These are phyloP conservation scores for Druceiella hillmani DNA, from an alignment of 2,888 invertebrate genomes.

Conservation along the genomic window DNA sequence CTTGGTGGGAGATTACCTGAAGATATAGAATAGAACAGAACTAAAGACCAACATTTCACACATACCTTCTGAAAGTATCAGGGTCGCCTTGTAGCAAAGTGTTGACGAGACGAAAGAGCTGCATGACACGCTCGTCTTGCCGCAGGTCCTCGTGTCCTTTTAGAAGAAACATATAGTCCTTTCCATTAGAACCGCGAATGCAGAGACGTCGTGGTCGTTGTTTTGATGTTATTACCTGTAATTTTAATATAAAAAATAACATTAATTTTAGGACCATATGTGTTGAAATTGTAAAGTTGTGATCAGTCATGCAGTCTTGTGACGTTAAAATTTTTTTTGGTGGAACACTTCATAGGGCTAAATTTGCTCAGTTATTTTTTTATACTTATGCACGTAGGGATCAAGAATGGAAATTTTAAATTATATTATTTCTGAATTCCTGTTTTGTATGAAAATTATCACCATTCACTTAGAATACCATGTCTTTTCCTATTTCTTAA, in stretches of 20 bases:
- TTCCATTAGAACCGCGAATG: slow-evolving; percentile 92
- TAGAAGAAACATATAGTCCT: slow-evolving; percentile 96
- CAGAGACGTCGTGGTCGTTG: slow-evolving; percentile 94
- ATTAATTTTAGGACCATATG: neutral
- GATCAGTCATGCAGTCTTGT: too few relatives aligned
- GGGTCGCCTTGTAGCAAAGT: slow-evolving; percentile 91
- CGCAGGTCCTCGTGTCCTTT: slow-evolving; percentile 99
- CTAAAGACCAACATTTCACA: slow-evolving; percentile 47
- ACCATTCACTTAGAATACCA: too few relatives aligned
- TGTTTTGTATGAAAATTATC: too few relatives aligned
- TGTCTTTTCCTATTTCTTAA: too few relatives aligned
- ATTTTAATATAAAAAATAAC: neutral
- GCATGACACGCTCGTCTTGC: slow-evolving; percentile 99
- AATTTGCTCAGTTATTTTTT: too few relatives aligned
- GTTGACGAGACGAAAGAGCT: slow-evolving; percentile 94
- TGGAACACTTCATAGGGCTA: too few relatives aligned
- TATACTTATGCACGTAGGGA: too few relatives aligned
- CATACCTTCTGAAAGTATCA: slow-evolving; percentile 87
- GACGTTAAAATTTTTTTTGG: too few relatives aligned
- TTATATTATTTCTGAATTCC: too few relatives aligned
- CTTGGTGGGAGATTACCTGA: too few relatives aligned
- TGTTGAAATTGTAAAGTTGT: neutral
- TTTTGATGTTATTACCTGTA: slow-evolving; percentile 95
- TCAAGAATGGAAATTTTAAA: too few relatives aligned
- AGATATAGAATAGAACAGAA: slow-evolving; percentile 6